phyloP scores from a whole-genome alignment of 2,797 vertebrate species.

The Dicrostonyx torquatus region DNA sequence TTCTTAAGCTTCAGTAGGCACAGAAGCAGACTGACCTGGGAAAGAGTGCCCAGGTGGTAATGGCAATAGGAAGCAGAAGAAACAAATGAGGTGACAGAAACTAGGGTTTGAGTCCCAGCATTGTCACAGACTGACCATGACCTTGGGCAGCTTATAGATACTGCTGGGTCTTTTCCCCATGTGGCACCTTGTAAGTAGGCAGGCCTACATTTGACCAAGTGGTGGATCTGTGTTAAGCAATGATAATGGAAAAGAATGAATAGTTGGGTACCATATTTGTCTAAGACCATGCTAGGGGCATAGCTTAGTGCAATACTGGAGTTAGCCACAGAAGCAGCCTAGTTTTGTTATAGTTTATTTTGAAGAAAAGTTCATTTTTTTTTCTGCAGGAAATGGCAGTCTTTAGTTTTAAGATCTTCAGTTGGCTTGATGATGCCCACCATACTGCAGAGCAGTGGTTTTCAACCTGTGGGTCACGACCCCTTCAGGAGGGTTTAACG shows the following conservation, averaged over 20 bases:
- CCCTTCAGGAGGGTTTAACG: not conserved
- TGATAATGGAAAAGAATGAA: not conserved
- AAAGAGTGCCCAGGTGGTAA: not conserved
- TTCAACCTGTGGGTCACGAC: not conserved
- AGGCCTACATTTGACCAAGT: not conserved
- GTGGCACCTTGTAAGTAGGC: not conserved
- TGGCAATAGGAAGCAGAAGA: not conserved
- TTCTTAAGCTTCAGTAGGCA: not conserved
- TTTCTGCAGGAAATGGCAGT: not conserved
- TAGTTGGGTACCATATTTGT: not conserved
- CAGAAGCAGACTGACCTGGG: not conserved
- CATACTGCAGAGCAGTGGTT: not conserved
- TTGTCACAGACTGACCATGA: not conserved
- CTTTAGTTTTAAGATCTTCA: conserved; percentile 21
- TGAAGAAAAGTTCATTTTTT: not conserved
- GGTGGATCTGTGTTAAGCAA: not conserved
- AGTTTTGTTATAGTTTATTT: not conserved
- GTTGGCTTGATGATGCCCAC: not conserved
- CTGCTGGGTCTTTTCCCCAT: not conserved
- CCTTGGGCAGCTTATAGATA: not conserved
- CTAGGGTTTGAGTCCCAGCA: not conserved
- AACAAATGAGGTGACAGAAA: not conserved
- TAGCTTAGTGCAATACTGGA: not conserved
- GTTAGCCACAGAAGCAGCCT: not conserved
- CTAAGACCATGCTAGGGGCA: not conserved